phyloP scores from a whole-genome alignment of 2,888 invertebrate species.

The Heterodera filipjevi region DNA sequence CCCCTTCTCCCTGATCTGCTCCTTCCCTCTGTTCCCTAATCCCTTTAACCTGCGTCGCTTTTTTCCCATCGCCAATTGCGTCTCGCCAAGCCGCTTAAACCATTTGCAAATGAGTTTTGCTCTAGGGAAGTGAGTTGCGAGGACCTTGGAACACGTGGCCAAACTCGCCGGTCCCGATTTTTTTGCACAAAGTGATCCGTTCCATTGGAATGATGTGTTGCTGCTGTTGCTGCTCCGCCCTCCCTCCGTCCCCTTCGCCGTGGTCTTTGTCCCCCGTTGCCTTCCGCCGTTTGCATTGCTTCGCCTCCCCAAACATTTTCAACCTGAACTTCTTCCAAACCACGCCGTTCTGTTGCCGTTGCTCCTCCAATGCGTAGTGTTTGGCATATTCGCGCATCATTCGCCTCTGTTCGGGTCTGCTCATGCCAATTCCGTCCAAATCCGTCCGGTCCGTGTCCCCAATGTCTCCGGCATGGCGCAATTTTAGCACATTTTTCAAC shows the following conservation, averaged over 20 bases:
- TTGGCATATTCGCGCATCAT: constrained; percentile 85
- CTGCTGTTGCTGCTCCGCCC: constrained; percentile 37
- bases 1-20: constrained; percentile 16
- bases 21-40: constrained; percentile 23
- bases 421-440: constrained; percentile 77
- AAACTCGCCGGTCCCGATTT: constrained; percentile 94
- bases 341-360: not conserved
- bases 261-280: not conserved
- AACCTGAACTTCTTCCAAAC: not conserved
- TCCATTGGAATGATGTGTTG: constrained; percentile 63
- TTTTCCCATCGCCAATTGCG: constrained; percentile 16
- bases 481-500: constrained; percentile 52
- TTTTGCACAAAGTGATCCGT: constrained; percentile 71
- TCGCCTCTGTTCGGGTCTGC: constrained; percentile 81
- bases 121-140: not conserved
- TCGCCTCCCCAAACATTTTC: constrained; percentile 8
- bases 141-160: constrained; percentile 90
- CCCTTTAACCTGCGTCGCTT: constrained; percentile 30
- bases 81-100: constrained; percentile 66
- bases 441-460: constrained; percentile 83
- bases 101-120: constrained; percentile 74
- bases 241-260: not conserved
- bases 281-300: constrained; percentile 29
- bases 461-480: constrained; percentile 61
- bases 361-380: constrained; percentile 39